Evolutionary conservation across 1,140 invertebrate genomes (phyloP).

Genomic region (Samia ricini): DNA sequence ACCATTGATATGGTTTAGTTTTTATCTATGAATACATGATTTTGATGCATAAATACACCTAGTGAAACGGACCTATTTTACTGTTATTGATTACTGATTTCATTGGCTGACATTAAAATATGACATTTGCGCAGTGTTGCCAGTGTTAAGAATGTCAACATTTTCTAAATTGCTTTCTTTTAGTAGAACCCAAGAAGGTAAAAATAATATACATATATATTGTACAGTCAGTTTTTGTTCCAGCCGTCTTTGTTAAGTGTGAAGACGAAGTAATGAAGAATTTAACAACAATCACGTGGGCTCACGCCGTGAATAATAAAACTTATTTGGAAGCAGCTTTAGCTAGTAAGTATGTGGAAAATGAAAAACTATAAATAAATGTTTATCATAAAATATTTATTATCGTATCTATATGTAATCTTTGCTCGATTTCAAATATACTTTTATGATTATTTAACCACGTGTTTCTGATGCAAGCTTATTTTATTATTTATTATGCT

Average conservation of each 20-base stretch:
- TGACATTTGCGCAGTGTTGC: neutral
- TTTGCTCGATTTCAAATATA: too few relatives aligned
- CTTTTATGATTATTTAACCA: too few relatives aligned
- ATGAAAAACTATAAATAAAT: too few relatives aligned
- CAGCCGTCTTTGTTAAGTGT: slow-evolving; percentile 35
- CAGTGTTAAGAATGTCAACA: neutral
- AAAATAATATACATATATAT: neutral
- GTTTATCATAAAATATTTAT: too few relatives aligned
- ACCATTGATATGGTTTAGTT: too few relatives aligned
- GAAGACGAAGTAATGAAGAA: slow-evolving; percentile 78
- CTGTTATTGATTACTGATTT: too few relatives aligned
- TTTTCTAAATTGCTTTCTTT: neutral
- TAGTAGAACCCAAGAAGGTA: neutral
- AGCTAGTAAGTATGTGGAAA: slow-evolving; percentile 60
- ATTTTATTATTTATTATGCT: too few relatives aligned
- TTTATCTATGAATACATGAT: too few relatives aligned
- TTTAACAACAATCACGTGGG: slow-evolving; percentile 88
- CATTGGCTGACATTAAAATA: neutral
- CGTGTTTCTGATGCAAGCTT: too few relatives aligned
- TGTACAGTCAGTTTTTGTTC: neutral
- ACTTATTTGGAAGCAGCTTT: slow-evolving; percentile 80
- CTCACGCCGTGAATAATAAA: slow-evolving; percentile 88
- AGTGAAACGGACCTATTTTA: too few relatives aligned
- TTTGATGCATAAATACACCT: too few relatives aligned
- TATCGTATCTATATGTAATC: too few relatives aligned